Evolutionary conservation across 2,113 vertebrate species (phyloP), one percentile per base, ranked within the genome.

Genomic region (Nasalis larvatus): DNA sequence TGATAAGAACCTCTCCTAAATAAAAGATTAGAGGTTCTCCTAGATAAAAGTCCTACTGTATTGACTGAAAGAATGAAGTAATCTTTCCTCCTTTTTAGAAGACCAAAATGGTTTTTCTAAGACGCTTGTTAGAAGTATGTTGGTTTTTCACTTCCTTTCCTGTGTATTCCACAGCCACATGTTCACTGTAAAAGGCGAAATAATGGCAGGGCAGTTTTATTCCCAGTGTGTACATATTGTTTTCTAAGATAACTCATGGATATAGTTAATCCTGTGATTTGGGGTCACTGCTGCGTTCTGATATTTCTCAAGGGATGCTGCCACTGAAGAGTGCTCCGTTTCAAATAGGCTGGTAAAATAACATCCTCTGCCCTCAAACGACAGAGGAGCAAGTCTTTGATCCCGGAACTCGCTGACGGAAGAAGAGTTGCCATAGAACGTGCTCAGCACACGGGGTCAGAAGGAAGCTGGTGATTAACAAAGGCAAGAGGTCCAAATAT

Each of bases 331-430:
- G 42, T 91, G 74, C 42, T 93, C 80, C 52, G 68, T 95, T 96
- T 96, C 91, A 97, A 68, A 60, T 37, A 71, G 89, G 10, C 90
- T 98, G 77, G n/a, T 95, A 82, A 40, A 94, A 94, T 69, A 88
- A 83, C 92, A 97, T 96, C 96, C 97, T 95, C 63, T 92, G n/a
- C 54, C 77, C 86, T 93, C 49, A 52, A 58, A 86, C 14, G 37
- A 11, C 0, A 78, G n/a, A 60, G 13, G 40, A 76, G 12, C 18
- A 9, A 30, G 7, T 18, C 86, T 94, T 95, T 95, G 95, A 87
- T 97, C 80, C 63, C 30, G 1, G 54, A 84, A 71, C 23, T 83
- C 35, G 21, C 1, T 9, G 78, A 78, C 76, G 1, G 9, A 97
- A 88, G 80, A 69, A 73, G 66, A 45, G 14, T 6, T 25, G 78